phyloP scores from a whole-genome alignment of 2,113 vertebrate species.

The Piaya cayana region DNA sequence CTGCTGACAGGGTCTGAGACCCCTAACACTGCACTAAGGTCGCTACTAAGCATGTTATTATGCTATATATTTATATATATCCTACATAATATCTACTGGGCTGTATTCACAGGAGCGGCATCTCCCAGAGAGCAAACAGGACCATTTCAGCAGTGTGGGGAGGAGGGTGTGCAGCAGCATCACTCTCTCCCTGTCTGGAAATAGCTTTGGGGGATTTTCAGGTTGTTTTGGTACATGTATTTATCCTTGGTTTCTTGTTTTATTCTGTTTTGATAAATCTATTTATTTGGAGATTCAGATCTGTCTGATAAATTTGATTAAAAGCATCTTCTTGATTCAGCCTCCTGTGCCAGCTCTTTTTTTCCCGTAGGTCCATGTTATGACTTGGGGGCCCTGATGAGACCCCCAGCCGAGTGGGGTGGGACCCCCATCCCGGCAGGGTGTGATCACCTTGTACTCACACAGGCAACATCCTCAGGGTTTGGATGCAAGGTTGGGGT shows the following conservation, averaged over 20 bases:
- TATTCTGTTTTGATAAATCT: conserved; percentile 63
- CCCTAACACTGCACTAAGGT: background rate
- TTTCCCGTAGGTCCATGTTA: background rate
- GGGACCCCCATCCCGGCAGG: too few species aligned
- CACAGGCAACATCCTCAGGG: background rate
- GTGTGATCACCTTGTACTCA: background rate
- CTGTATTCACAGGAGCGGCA: conserved; percentile 19
- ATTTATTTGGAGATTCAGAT: conserved; percentile 73
- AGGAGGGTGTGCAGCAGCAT: background rate
- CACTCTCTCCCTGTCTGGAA: background rate
- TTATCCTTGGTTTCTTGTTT: conserved; percentile 44
- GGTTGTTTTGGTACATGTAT: conserved; percentile 26
- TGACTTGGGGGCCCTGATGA: rapidly evolving
- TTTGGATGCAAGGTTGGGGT: rapidly evolving
- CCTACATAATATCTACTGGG: conserved; percentile 41
- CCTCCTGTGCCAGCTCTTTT: background rate
- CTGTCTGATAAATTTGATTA: conserved; percentile 61
- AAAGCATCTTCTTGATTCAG: conserved; percentile 51
- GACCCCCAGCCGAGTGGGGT: too few species aligned
- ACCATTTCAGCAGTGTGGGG: conserved; percentile 21
- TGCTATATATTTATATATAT: conserved; percentile 45
- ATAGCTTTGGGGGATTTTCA: conserved; percentile 40
- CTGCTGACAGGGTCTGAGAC: conserved; percentile 27
- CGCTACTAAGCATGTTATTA: background rate
- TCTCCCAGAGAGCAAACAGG: conserved; percentile 5